Conservation (phyloP, 2,888 invertebrate genomes). For the Junonia oenone region DNA sequence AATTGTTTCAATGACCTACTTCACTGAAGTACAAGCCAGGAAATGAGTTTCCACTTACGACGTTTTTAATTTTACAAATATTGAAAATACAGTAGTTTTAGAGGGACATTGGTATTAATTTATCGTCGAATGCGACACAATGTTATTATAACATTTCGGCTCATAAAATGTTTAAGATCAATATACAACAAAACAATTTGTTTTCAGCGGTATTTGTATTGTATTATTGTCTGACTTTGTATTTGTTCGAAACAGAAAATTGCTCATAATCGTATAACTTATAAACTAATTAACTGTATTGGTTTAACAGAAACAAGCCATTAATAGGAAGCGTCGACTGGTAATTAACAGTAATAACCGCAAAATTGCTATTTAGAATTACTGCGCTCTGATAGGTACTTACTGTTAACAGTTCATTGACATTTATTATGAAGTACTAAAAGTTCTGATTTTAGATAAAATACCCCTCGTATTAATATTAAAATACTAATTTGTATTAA, state of each 20-base stretch:
- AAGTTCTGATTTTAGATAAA: not conserved
- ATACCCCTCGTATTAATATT: not conserved
- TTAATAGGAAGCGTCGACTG: conserved; percentile 7
- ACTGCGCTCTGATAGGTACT: conserved; percentile 39
- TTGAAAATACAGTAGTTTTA: not conserved
- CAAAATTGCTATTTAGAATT: conserved; percentile 21
- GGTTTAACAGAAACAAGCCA: conserved; percentile 8
- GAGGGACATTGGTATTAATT: too few species aligned
- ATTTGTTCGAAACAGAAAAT: not conserved
- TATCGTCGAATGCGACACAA: too few species aligned
- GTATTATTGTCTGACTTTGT: too few species aligned
- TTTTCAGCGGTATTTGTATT: too few species aligned
- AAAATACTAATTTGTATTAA: too few species aligned
- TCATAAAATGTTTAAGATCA: too few species aligned
- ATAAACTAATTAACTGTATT: not conserved
- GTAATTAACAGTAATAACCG: conserved; percentile 18
- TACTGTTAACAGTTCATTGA: conserved; percentile 56
- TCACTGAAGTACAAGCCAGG: not conserved
- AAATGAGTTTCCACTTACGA: not conserved
- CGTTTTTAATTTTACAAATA: not conserved
- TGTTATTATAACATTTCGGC: too few species aligned
- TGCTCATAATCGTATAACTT: not conserved
- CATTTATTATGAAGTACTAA: conserved; percentile 29
- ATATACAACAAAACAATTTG: too few species aligned
- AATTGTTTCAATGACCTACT: not conserved